Conservation (phyloP, 2,888 invertebrate genomes). For the Drosophila ezoana region DNA sequence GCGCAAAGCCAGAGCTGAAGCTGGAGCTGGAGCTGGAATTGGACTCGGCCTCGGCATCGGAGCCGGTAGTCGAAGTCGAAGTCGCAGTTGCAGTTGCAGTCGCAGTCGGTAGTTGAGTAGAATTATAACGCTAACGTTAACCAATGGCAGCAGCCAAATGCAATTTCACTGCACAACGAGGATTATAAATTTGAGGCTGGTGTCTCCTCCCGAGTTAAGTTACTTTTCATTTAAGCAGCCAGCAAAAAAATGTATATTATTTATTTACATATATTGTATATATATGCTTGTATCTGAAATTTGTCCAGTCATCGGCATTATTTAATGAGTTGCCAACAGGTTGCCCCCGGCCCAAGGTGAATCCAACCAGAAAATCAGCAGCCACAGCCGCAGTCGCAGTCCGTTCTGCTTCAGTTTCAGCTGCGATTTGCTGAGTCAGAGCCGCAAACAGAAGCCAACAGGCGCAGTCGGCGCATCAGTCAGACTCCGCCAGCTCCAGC, state of each 20-base stretch:
- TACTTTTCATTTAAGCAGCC: slow-evolving; percentile 70
- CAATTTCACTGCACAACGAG: slow-evolving; percentile 70
- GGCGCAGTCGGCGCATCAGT: slow-evolving; percentile 67
- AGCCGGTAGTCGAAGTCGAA: slow-evolving; percentile 3
- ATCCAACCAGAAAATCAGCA: slow-evolving; percentile 74
- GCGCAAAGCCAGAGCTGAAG: slow-evolving; percentile 16
- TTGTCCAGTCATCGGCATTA: slow-evolving; percentile 83
- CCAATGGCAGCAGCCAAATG: slow-evolving; percentile 48
- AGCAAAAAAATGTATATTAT: slow-evolving; percentile 15
- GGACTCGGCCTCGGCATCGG: neutral
- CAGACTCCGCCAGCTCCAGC: slow-evolving; percentile 38
- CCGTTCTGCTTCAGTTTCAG: slow-evolving; percentile 43
- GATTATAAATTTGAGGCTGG: slow-evolving; percentile 66
- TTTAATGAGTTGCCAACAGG: slow-evolving; percentile 82
- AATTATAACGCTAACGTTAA: slow-evolving; percentile 77
- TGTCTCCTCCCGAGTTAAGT: slow-evolving; percentile 62
- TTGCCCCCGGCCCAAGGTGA: slow-evolving; percentile 53
- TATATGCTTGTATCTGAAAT: slow-evolving; percentile 55
- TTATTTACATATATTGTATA: slow-evolving; percentile 1
- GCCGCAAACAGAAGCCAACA: slow-evolving; percentile 78
- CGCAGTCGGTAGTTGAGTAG: slow-evolving; percentile 35
- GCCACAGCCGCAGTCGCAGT: slow-evolving; percentile 26
- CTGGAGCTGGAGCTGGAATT: slow-evolving; percentile 6
- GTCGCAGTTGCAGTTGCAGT: slow-evolving; percentile 6
- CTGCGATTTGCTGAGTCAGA: slow-evolving; percentile 69